Percentiles rank a stretch among this genome's conserved stretches.
phyloP scores from a whole-genome alignment of 2,888 invertebrate genomes.

The Boloria selene region DNA sequence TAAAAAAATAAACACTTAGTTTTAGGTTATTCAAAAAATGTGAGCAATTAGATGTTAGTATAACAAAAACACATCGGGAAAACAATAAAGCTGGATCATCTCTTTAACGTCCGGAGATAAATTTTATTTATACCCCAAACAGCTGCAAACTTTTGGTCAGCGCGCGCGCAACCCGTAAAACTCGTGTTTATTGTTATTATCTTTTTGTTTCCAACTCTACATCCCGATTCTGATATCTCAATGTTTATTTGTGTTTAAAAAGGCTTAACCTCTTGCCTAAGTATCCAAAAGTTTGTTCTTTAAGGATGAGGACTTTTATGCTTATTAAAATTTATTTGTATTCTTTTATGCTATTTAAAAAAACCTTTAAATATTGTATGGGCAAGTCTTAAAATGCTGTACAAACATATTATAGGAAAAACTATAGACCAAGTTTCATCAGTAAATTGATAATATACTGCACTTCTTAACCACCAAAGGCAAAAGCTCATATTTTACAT shows the following conservation, averaged over 20 bases:
- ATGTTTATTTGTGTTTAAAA: slow-evolving; percentile 57
- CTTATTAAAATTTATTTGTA: too few relatives aligned
- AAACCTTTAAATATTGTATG: too few relatives aligned
- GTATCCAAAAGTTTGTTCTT: slow-evolving; percentile 32
- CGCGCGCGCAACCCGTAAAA: slow-evolving; percentile 58
- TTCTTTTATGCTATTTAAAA: too few relatives aligned
- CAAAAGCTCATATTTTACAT: slow-evolving; percentile 65
- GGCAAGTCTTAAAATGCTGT: too few relatives aligned
- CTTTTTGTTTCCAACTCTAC: slow-evolving; percentile 69
- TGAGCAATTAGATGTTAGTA: slow-evolving; percentile 26
- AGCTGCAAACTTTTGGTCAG: slow-evolving; percentile 83
- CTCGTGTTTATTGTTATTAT: slow-evolving; percentile 65
- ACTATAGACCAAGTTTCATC: not conserved
- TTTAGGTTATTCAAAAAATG: not conserved
- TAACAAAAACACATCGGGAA: slow-evolving; percentile 40
- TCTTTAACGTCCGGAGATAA: slow-evolving; percentile 77
- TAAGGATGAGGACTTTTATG: slow-evolving; percentile 49
- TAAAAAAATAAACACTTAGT: not conserved
- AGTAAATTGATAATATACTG: not conserved
- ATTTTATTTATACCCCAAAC: slow-evolving; percentile 78
- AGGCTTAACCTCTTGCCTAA: slow-evolving; percentile 40
- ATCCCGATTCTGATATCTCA: slow-evolving; percentile 42
- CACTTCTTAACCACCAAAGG: slow-evolving; percentile 45
- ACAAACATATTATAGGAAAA: too few relatives aligned
- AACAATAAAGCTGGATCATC: slow-evolving; percentile 75